Conservation (phyloP, 2,888 invertebrate species). For the Ferrisia virgata region DNA sequence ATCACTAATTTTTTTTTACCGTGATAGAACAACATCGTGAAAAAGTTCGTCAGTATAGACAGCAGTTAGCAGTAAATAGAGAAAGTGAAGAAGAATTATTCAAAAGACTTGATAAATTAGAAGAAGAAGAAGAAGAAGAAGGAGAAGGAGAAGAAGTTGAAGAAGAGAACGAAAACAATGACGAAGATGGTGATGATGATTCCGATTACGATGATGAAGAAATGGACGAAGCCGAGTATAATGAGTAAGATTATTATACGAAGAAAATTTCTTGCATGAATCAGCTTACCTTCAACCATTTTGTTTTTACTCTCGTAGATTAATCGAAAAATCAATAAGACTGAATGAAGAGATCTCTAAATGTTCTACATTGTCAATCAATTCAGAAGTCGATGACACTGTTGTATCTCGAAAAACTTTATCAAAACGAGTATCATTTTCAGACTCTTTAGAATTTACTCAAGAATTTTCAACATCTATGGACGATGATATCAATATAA, state of each 20-base stretch:
- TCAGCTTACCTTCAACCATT: too few species aligned
- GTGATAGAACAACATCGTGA: slow-evolving; percentile 54
- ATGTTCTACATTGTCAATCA: not conserved
- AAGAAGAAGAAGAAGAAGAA: slow-evolving; percentile 52
- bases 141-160: slow-evolving; percentile 50
- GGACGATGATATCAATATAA: slow-evolving; percentile 12
- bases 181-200: slow-evolving; percentile 47
- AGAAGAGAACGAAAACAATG: slow-evolving; percentile 52
- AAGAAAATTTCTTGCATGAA: too few species aligned
- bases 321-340: slow-evolving; percentile 7
- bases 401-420: not conserved
- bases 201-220: slow-evolving; percentile 55
- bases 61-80: slow-evolving; percentile 53
- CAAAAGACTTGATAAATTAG: slow-evolving; percentile 58
- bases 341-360: not conserved
- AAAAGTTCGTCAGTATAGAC: slow-evolving; percentile 55
- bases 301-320: not conserved
- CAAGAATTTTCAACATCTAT: not conserved
- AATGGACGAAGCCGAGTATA: not conserved
- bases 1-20: slow-evolving; percentile 39
- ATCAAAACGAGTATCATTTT: slow-evolving; percentile 27
- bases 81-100: slow-evolving; percentile 56
- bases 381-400: not conserved
- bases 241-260: not conserved
- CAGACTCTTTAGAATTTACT: not conserved